A percentile compares a stretch with the other conserved stretches of the same genome.
phyloP scores from a whole-genome alignment of 2,797 vertebrate genomes.

The Spinibarbus caldwelli region DNA sequence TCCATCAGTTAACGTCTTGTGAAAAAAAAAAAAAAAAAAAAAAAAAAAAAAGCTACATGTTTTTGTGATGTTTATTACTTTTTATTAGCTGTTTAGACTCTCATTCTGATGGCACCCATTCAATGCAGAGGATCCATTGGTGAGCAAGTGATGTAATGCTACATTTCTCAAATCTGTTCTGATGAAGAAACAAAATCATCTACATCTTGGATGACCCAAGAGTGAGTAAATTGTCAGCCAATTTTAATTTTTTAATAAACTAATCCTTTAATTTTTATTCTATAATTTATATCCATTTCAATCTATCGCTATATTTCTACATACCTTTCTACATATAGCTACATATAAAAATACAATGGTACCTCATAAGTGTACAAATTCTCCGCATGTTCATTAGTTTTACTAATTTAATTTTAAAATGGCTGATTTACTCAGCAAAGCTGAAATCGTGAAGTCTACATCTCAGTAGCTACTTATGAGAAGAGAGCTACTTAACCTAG shows the following conservation, averaged over 20 bases:
- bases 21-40: too few relatives aligned
- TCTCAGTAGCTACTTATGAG: constrained; percentile 25
- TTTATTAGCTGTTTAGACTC: not conserved
- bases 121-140: not conserved
- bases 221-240: not conserved
- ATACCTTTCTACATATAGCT: not conserved
- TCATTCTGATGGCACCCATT: not conserved
- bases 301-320: too few relatives aligned
- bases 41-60: too few relatives aligned
- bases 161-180: not conserved
- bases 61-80: too few relatives aligned
- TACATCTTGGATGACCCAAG: not conserved
- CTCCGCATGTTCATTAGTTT: not conserved
- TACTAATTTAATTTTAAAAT: constrained; percentile 30
- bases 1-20: too few relatives aligned
- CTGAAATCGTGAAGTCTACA: constrained; percentile 13
- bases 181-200: not conserved
- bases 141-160: not conserved
- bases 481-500: constrained; percentile 40
- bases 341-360: not conserved
- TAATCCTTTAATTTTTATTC: too few relatives aligned
- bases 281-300: too few relatives aligned
- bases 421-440: constrained; percentile 14
- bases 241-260: too few relatives aligned
- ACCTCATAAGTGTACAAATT: not conserved